Evolutionary conservation across 2,113 vertebrate genomes (phyloP), one percentile per base, ranked within the genome.

Genomic region (Leucopsar rothschildi): DNA sequence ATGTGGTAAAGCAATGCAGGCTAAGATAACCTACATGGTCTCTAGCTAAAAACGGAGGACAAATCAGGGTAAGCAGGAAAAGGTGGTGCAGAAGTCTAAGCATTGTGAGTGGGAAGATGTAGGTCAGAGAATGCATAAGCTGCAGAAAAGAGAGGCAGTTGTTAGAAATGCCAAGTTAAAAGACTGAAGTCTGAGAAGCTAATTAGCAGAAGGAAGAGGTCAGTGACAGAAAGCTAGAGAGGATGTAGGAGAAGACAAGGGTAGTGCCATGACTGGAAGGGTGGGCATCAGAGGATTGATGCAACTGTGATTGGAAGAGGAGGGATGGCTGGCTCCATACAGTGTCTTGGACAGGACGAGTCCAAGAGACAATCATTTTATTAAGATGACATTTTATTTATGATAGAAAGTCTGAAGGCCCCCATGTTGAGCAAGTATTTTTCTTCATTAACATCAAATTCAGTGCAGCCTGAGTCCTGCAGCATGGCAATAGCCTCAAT

Each of bases 401-500:
- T 42, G 69, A 71, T 27, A 92, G 52, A 71, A 56, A 94, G 55
- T 52, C 59, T 66, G 39, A 92, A 79, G 63, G 64, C 2, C 18
- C 55, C 37, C 33, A 39, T 33, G 73, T 82, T 96, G 94, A 96
- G 80, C 66, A 93, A 90, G 71, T 66, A 88, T 35, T 45, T 68
- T 91, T 57, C 80, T 90, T 82, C 72, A 69, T 55, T 96, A 93
- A 90, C 15, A 22, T 84, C 92, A 96, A 88, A 92, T 88, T 94
- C 65, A 90, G 66, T 53, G 70, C 88, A 94, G 87, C 71, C 76
- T 53, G 68, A 83, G 82, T 88, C 71, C 72, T 68, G 69, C 0
- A 5, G 85, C 88, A 96, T 59, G 45, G 94, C 91, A 96, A 95
- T 69, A 64, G 82, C 87, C 81, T 94, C 92, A 93, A 90, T 83